Conservation (phyloP, 2,797 vertebrate genomes). For the Triplophysa yarkandensis region DNA sequence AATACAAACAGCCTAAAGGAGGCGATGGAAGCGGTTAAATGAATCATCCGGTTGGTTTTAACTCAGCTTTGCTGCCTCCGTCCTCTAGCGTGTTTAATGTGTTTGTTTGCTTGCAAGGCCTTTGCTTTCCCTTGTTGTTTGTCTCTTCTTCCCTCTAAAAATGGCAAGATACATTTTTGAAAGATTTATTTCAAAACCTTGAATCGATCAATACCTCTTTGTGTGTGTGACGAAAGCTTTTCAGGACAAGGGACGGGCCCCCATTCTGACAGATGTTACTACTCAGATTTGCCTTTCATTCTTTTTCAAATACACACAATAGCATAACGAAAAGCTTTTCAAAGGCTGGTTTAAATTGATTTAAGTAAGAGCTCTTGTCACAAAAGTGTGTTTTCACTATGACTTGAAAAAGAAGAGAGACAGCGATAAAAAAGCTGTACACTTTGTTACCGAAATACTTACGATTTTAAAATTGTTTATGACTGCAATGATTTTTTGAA, state of each 20-base stretch:
- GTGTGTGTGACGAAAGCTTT: constrained; percentile 74
- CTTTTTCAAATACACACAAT: constrained; percentile 77
- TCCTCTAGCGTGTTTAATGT: constrained; percentile 73
- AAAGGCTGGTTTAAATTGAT: constrained; percentile 82
- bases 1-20: constrained; percentile 73
- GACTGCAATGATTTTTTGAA: no score
- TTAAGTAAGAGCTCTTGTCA: constrained; percentile 79
- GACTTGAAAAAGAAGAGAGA: constrained; percentile 66
- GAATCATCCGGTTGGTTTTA: constrained; percentile 78
- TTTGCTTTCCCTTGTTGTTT: constrained; percentile 67
- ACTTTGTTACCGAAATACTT: no score
- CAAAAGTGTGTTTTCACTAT: constrained; percentile 78
- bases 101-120: constrained; percentile 75
- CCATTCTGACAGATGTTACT: constrained; percentile 77
- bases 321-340: constrained; percentile 79
- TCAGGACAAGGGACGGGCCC: constrained; percentile 50
- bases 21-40: constrained; percentile 76
- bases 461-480: no score
- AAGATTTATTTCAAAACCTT: constrained; percentile 75
- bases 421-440: constrained; percentile 71
- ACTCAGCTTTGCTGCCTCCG: constrained; percentile 72
- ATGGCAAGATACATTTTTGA: constrained; percentile 72
- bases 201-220: constrained; percentile 79
- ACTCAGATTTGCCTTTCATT: constrained; percentile 78
- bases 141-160: constrained; percentile 68